Evolutionary conservation across 2,113 vertebrate genomes (phyloP), one percentile per base, ranked within the genome.

Genomic region (Dasyurus viverrinus): DNA sequence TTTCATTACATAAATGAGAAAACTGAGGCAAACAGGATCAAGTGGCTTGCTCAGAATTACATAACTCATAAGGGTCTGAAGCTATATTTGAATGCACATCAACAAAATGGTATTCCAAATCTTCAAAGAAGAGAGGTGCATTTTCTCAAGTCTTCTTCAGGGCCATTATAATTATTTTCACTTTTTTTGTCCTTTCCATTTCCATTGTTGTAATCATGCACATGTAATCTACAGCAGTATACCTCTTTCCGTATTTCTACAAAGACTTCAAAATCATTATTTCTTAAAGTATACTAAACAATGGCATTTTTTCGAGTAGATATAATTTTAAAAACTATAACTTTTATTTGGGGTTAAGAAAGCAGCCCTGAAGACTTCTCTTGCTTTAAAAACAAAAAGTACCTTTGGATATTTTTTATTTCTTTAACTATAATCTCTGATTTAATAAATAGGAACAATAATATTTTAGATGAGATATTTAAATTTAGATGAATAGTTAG

Each of bases 321-420:
- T 90, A 89, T 54, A 95, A 96, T 92, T 94, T 47, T 36, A 90
- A 94, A 92, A 94, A 96, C 94, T 54, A 91, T 2, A 94, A 57
- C 10, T 48, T 36, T 96, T n/a, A 25, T 52, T 76, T 97, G 90
- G 68, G 89, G 68, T 92, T 94, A 94, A 95, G 76, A 68, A 89
- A 92, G 90, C 26, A 94, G 55, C 96, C 36, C 47, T 27, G 48
- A 90, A 92, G 47, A 94, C 25, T 94, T 97, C 60, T 27, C 95
- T 91, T 95, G 89, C 60, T 93, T 95, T 95, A 96, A 96, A 96
- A 24, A 92, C 90, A 92, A 95, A 53, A 92, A 54, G 11, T 42
- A 91, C 42, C 76, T 93, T 97, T 96, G 91, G 97, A 96, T 52
- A 50, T 48, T 96, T 94, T 95, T n/a, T 52, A 93, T 92, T 60